These are phyloP conservation scores for Camptogramma bilineatum DNA, from an alignment of 2,888 invertebrate species.

Conservation along the genomic window DNA sequence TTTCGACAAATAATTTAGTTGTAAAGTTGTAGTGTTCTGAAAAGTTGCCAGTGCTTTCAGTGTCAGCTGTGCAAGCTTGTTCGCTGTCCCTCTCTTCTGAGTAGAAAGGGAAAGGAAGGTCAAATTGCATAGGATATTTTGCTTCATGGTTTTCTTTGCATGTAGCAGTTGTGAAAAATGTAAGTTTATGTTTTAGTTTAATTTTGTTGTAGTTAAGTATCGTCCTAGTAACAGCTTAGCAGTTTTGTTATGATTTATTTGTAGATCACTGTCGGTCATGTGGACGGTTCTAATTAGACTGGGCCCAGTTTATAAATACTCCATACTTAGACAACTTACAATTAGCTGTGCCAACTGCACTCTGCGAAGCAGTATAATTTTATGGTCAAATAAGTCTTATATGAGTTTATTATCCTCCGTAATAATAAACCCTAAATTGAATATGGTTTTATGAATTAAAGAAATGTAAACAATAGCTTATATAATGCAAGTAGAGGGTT, in stretches of 20 bases:
- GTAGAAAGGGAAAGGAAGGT: constrained; percentile 77
- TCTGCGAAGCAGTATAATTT: constrained; percentile 40
- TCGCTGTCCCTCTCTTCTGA: constrained; percentile 70
- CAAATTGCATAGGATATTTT: constrained; percentile 70
- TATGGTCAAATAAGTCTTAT: constrained; percentile 22
- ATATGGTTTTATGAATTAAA: constrained; percentile 8
- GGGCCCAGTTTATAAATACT: constrained; percentile 73
- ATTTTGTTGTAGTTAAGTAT: constrained; percentile 31
- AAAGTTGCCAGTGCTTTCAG: constrained; percentile 82
- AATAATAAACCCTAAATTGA: constrained; percentile 7
- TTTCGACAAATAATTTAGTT: constrained; percentile 56
- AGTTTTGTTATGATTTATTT: constrained; percentile 63
- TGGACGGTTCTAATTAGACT: constrained; percentile 72
- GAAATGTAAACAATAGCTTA: constrained; percentile 9
- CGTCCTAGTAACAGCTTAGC: constrained; percentile 38
- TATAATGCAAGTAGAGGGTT: not conserved
- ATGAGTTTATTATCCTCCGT: constrained; percentile 14
- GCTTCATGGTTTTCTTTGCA: constrained; percentile 75
- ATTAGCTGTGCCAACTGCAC: constrained; percentile 60
- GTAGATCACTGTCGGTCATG: constrained; percentile 67
- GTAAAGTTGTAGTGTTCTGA: constrained; percentile 65
- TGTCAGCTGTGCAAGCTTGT: constrained; percentile 73
- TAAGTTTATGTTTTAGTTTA: constrained; percentile 59
- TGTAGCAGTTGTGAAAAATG: constrained; percentile 69
- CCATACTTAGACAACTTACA: constrained; percentile 69